Conservation (phyloP, 2,113 vertebrate species). For the Daphoenositta chrysoptera region DNA sequence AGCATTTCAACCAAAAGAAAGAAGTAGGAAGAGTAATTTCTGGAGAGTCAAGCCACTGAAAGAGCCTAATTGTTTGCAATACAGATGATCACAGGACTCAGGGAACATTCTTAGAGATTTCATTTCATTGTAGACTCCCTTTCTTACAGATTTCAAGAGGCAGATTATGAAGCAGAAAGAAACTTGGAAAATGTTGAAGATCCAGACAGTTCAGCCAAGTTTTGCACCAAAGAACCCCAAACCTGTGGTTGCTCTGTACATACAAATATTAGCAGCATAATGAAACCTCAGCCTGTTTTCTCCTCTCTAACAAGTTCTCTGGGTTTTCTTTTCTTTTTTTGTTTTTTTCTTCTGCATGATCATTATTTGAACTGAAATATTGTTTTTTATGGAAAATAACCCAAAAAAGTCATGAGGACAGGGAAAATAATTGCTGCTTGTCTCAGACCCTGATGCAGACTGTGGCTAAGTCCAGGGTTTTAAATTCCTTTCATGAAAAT, state of each 20-base stretch:
- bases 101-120: not conserved
- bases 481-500: not conserved
- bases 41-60: constrained; percentile 1
- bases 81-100: constrained; percentile 22
- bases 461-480: not conserved
- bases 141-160: not conserved
- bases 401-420: not conserved
- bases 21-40: constrained; percentile 29
- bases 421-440: not conserved
- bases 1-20: constrained; percentile 18
- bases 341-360: not conserved
- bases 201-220: not conserved
- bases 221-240: not conserved
- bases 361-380: constrained; percentile 36
- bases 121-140: not conserved
- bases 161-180: not conserved
- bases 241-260: not conserved
- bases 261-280: not conserved
- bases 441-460: not conserved
- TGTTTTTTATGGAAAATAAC: constrained; percentile 49
- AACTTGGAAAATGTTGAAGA: not conserved
- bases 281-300: not conserved
- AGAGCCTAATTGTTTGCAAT: constrained; percentile 39
- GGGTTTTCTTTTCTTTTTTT: too few species aligned
- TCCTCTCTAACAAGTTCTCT: not conserved